Percentiles rank a stretch among this genome's conserved stretches.
phyloP scores from a whole-genome alignment of 2,113 vertebrate genomes.

The Atlantisia rogersi region DNA sequence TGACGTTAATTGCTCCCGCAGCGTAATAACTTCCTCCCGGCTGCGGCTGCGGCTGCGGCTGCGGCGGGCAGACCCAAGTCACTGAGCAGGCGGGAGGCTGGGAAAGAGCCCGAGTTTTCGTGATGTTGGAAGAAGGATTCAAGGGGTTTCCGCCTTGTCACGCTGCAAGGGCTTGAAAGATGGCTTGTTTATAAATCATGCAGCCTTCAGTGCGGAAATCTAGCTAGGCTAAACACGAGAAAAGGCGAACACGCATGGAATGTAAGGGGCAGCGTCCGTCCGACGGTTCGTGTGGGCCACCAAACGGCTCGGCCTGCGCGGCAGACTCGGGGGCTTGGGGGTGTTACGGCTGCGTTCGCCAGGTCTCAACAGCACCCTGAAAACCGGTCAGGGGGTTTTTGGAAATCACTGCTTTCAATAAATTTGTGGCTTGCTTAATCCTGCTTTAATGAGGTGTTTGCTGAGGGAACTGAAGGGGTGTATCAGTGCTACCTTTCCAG shows the following conservation, averaged over 20 bases:
- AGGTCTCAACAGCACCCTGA: background rate
- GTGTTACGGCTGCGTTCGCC: background rate
- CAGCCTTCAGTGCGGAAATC: background rate
- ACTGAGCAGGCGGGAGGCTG: fast-evolving
- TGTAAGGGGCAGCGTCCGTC: fast-evolving
- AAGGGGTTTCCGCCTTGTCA: background rate
- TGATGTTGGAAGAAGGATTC: background rate
- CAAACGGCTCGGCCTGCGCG: background rate
- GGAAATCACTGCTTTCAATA: background rate
- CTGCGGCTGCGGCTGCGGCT: background rate
- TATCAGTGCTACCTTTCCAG: background rate
- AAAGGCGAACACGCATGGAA: background rate
- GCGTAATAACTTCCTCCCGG: background rate
- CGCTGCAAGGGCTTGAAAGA: background rate
- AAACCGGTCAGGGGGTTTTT: fast-evolving
- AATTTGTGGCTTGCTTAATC: background rate
- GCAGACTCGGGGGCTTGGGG: background rate
- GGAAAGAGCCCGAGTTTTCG: background rate
- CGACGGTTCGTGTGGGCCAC: background rate
- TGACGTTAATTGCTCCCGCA: background rate
- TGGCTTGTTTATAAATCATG: background rate
- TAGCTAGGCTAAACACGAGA: background rate
- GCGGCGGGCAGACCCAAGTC: background rate
- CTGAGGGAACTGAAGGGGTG: background rate
- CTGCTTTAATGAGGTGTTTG: background rate